phyloP scores from a whole-genome alignment of 1,140 invertebrate species.

The Acyrthosiphon pisum region DNA sequence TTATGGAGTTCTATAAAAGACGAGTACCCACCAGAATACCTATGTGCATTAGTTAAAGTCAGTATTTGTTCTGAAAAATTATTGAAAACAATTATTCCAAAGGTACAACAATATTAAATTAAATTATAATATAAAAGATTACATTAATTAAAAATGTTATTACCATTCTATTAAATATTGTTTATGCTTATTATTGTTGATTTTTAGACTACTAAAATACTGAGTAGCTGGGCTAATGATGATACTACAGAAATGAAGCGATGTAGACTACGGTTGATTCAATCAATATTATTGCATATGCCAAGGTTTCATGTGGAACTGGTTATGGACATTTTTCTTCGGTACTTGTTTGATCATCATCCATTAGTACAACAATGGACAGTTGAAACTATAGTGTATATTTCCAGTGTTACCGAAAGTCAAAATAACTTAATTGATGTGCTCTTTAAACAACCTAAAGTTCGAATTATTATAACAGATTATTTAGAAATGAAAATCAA shows the following conservation, averaged over 20 bases:
- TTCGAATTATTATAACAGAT: neutral
- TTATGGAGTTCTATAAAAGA: constrained; percentile 20
- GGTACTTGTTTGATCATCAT: constrained; percentile 38
- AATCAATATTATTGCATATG: neutral
- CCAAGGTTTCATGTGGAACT: constrained; percentile 22
- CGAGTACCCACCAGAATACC: neutral
- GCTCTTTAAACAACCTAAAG: constrained; percentile 12
- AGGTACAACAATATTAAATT: neutral
- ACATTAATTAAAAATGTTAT: neutral
- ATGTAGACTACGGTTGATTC: neutral
- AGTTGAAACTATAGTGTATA: constrained; percentile 36
- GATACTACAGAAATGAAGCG: constrained; percentile 36
- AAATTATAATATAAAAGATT: neutral
- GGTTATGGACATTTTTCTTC: neutral
- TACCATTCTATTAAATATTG: neutral
- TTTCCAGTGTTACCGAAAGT: constrained; percentile 38
- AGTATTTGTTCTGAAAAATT: neutral
- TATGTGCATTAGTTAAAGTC: constrained; percentile 29
- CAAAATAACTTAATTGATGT: constrained; percentile 21
- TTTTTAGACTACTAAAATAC: neutral
- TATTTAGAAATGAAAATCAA: constrained; percentile 47
- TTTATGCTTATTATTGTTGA: neutral
- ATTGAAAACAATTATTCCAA: constrained; percentile 21
- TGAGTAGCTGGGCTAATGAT: neutral
- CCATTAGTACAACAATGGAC: constrained; percentile 43